Evolutionary conservation across 1,140 invertebrate genomes (phyloP).

Genomic region (Ceratosolen solmsi): DNA sequence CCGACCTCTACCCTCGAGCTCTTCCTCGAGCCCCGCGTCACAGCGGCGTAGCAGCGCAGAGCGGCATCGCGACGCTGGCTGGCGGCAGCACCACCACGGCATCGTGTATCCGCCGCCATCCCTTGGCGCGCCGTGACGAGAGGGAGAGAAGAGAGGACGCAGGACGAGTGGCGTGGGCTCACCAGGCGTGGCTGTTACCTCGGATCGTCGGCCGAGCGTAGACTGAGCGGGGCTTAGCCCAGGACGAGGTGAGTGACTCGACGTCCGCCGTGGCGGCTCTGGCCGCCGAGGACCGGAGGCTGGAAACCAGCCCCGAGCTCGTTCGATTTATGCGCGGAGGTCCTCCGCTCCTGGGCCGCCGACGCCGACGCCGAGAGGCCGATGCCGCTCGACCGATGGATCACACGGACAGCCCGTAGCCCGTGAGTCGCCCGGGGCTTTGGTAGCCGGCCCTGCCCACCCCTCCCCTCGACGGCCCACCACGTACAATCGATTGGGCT

Average conservation of each 20-base stretch:
- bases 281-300: not conserved
- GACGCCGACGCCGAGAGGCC: not conserved
- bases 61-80: not conserved
- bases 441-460: too few relatives aligned
- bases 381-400: too few relatives aligned
- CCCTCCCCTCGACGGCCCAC: not conserved
- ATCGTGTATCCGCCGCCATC: constrained; percentile 9
- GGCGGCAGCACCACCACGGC: not conserved
- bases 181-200: constrained; percentile 39
- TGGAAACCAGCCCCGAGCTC: not conserved
- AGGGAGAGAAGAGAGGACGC: constrained; percentile 12
- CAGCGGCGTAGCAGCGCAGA: not conserved
- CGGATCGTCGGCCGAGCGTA: too few relatives aligned
- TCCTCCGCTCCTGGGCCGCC: not conserved
- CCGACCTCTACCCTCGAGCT: not conserved
- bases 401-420: not conserved
- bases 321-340: constrained; percentile 10
- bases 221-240: not conserved
- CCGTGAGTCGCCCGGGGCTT: not conserved
- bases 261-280: too few relatives aligned
- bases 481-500: not conserved
- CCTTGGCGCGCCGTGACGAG: constrained; percentile 12
- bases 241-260: not conserved
- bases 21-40: not conserved
- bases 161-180: constrained; percentile 33